Percentiles rank a stretch among this genome's conserved stretches.
Conservation (phyloP, 2,797 vertebrate species). For the Taenioides sp. region DNA sequence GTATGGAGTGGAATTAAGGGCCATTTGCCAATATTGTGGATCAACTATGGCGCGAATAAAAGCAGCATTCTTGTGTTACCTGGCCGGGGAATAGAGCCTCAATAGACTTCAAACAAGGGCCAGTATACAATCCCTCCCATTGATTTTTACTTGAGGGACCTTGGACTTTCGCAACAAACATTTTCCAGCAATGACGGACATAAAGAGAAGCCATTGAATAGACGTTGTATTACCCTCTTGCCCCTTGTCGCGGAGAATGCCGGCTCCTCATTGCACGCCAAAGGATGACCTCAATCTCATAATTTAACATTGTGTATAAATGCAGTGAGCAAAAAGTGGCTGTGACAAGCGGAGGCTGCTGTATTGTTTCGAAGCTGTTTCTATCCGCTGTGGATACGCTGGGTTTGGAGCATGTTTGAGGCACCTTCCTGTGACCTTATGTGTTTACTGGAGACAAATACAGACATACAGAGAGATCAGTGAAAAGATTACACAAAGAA, state of each 20-base stretch:
- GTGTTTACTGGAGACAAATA: slow-evolving; percentile 18
- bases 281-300: slow-evolving; percentile 78
- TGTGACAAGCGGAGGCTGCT: slow-evolving; percentile 54
- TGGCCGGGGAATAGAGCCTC: slow-evolving; percentile 81
- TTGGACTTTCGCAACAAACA: slow-evolving; percentile 79
- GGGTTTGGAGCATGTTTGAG: slow-evolving; percentile 46
- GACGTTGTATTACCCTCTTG: slow-evolving; percentile 73
- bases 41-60: slow-evolving; percentile 80
- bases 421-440: slow-evolving; percentile 37
- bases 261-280: slow-evolving; percentile 66
- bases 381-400: slow-evolving; percentile 23
- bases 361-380: slow-evolving; percentile 61
- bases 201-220: slow-evolving; percentile 76
- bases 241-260: slow-evolving; percentile 75
- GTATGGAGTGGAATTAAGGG: slow-evolving; percentile 82
- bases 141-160: slow-evolving; percentile 83
- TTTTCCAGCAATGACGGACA: slow-evolving; percentile 70
- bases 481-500: neutral
- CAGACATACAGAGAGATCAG: slow-evolving; percentile 24
- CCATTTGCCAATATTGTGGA: slow-evolving; percentile 86
- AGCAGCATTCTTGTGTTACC: slow-evolving; percentile 82
- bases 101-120: slow-evolving; percentile 83
- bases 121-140: slow-evolving; percentile 74
- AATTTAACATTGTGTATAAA: slow-evolving; percentile 56
- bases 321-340: slow-evolving; percentile 49